Conservation (phyloP, 2,797 vertebrate species). For the Enteromius thamalakanensis region DNA sequence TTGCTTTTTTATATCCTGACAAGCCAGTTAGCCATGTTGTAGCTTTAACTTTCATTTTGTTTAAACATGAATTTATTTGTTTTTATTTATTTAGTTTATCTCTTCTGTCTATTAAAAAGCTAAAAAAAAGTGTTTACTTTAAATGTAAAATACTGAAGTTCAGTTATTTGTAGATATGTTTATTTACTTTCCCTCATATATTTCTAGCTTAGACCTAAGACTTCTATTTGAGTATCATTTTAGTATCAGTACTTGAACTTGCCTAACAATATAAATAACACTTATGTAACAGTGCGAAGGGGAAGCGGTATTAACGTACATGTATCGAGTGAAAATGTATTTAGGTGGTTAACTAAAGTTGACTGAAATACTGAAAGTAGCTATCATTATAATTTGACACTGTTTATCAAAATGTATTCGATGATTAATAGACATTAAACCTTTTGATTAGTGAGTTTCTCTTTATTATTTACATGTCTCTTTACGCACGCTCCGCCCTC, state of each 20-base stretch:
- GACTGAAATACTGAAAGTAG: background rate
- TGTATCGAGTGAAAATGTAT: background rate
- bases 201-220: background rate
- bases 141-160: no score
- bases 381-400: background rate
- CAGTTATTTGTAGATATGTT: background rate
- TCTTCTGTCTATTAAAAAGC: background rate
- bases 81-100: background rate
- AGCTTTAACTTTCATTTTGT: background rate
- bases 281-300: background rate
- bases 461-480: conserved; percentile 29
- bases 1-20: background rate
- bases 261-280: background rate
- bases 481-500: conserved; percentile 1
- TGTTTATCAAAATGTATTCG: background rate
- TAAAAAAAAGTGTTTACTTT: no score
- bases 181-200: background rate
- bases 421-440: background rate
- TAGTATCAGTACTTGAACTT: background rate
- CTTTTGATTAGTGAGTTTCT: background rate
- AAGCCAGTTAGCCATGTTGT: background rate
- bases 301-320: background rate
- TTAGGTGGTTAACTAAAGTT: background rate
- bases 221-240: background rate
- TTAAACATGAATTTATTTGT: background rate